phyloP scores from a whole-genome alignment of 92 coral and sea anemone species.

The Zoanthus sansibaricus region DNA sequence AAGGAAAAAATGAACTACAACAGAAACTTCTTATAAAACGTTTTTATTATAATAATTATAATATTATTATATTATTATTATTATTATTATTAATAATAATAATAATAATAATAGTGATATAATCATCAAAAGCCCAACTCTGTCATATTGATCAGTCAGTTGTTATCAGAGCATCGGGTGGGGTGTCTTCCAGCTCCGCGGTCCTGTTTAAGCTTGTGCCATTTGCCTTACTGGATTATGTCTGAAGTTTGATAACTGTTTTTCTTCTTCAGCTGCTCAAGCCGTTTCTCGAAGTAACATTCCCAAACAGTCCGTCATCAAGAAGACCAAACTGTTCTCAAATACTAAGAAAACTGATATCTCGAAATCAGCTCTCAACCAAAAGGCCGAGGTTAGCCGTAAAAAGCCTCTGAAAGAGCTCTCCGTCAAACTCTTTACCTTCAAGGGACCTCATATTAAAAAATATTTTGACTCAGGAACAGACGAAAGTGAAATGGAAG shows the following conservation, averaged over 20 bases:
- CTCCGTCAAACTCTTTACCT: slow-evolving; percentile 35
- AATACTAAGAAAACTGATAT: slow-evolving; percentile 4
- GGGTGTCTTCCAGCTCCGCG: too few species aligned
- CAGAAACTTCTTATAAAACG: too few species aligned
- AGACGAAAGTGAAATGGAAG: slow-evolving; percentile 83
- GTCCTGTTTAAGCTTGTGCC: too few species aligned
- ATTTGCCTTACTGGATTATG: too few species aligned
- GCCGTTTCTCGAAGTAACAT: slow-evolving; percentile 9
- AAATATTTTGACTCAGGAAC: slow-evolving; percentile 72
- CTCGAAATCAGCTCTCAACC: neutral
- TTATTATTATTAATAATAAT: too few species aligned
- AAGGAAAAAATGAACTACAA: too few species aligned
- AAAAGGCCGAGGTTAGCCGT: neutral
- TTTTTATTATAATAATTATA: too few species aligned
- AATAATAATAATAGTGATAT: too few species aligned
- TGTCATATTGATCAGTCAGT: too few species aligned
- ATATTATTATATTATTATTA: too few species aligned
- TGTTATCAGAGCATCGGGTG: too few species aligned
- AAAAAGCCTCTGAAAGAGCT: slow-evolving; percentile 11
- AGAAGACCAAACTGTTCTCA: neutral
- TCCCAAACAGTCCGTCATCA: slow-evolving; percentile 22
- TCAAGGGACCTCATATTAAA: slow-evolving; percentile 64
- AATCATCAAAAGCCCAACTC: too few species aligned
- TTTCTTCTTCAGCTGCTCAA: neutral
- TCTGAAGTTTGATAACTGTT: neutral